These are phyloP conservation scores for Belonocnema kinseyi DNA, from an alignment of 1,140 invertebrate species.

Conservation along the genomic window DNA sequence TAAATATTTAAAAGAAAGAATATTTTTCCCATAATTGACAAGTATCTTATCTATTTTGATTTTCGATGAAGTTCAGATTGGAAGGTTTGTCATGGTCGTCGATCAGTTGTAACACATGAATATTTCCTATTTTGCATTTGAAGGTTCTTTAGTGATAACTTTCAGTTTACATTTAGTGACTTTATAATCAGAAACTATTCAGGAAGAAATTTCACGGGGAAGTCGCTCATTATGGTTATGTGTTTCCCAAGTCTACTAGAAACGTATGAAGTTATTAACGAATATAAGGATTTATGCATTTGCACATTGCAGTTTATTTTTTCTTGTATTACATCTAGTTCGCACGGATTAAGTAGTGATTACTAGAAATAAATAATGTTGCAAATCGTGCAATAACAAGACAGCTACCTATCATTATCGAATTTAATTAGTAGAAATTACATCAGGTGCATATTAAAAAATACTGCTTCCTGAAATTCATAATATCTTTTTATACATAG, in stretches of 20 bases:
- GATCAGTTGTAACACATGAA: too few species aligned
- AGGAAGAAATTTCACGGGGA: neutral
- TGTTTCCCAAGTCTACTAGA: neutral
- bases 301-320: neutral
- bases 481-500: neutral
- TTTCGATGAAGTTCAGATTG: too few species aligned
- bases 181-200: too few species aligned
- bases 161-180: neutral
- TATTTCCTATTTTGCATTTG: neutral
- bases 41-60: too few species aligned
- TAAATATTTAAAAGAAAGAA: too few species aligned
- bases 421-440: too few species aligned
- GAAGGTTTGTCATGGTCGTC: too few species aligned
- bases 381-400: constrained; percentile 22
- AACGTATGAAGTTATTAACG: neutral
- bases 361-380: neutral
- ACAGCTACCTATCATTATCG: too few species aligned
- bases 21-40: too few species aligned
- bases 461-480: constrained; percentile 11
- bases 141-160: neutral
- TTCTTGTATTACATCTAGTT: neutral
- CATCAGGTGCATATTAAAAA: too few species aligned
- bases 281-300: neutral
- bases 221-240: neutral
- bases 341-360: neutral